A percentile compares a stretch with the other conserved stretches of the same genome.
Evolutionary conservation across 2,797 vertebrate genomes (phyloP).

Genomic region (Delichon dasypus): DNA sequence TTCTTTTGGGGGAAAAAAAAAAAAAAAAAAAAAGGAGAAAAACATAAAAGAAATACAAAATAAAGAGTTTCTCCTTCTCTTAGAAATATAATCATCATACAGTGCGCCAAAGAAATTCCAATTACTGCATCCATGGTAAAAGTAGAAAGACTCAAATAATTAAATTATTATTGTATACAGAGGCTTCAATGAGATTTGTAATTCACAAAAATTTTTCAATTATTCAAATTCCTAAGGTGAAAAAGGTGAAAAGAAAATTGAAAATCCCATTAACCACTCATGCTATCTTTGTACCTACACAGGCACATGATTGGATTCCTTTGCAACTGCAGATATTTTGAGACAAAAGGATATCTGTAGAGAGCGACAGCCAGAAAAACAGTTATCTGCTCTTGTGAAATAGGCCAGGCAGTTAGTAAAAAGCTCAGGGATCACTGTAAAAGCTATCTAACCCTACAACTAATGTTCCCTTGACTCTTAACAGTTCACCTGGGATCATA

Average conservation of each 20-base stretch:
- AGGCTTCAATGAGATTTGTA: conserved; percentile 5
- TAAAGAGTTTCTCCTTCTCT: neutral
- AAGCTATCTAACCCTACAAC: neutral
- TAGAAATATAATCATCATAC: neutral
- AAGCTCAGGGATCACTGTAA: neutral
- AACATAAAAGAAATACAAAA: neutral
- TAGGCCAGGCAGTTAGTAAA: conserved; percentile 16
- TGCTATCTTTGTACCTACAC: neutral
- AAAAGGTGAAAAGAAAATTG: conserved; percentile 53
- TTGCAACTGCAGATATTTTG: neutral
- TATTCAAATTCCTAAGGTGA: conserved; percentile 30
- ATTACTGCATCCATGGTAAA: neutral
- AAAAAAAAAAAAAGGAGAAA: neutral
- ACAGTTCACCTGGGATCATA: neutral
- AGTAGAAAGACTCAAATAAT: conserved; percentile 48
- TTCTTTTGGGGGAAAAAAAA: neutral
- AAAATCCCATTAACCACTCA: conserved; percentile 37
- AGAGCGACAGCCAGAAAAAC: neutral
- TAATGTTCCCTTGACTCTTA: neutral
- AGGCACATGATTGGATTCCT: neutral
- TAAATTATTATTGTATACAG: conserved; percentile 50
- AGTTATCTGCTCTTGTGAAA: neutral
- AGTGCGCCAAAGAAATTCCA: conserved; percentile 15
- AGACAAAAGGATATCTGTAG: neutral
- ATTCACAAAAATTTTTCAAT: conserved; percentile 49